Evolutionary conservation across 2,113 vertebrate species (phyloP).

Genomic region (Oxygymnocypris stewartii): DNA sequence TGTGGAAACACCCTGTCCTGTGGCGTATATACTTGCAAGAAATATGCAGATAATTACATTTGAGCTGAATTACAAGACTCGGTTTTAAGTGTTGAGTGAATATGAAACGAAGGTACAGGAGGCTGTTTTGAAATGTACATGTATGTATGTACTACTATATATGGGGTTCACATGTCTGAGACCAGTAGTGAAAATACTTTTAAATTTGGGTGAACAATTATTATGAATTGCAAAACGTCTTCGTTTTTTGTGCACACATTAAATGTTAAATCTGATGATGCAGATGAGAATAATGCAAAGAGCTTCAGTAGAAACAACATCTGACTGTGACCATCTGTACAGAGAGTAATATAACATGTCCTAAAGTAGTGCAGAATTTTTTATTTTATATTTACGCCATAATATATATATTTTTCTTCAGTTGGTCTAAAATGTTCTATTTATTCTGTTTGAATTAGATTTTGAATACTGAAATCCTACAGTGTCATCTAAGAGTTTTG

Average conservation of each 20-base stretch:
- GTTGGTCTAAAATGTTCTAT: neutral
- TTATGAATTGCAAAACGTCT: neutral
- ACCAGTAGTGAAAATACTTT: neutral
- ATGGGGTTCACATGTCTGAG: neutral
- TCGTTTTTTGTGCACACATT: neutral
- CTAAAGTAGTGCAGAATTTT: no score
- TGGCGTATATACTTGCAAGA: conserved; percentile 55
- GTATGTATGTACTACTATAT: conserved; percentile 12
- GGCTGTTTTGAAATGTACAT: conserved; percentile 58
- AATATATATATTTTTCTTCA: no score
- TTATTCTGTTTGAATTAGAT: neutral
- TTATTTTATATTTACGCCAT: no score
- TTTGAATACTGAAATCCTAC: neutral
- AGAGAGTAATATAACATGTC: no score
- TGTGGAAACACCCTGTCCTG: conserved; percentile 33
- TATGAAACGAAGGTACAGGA: conserved; percentile 56
- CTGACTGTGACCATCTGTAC: no score
- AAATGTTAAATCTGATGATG: no score
- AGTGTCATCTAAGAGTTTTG: neutral
- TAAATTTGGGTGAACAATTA: neutral
- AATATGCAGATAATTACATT: conserved; percentile 65
- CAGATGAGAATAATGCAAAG: no score
- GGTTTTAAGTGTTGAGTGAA: conserved; percentile 47
- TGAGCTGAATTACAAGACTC: conserved; percentile 63
- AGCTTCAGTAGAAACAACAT: no score